Evolutionary conservation across 35 echinoderm and acorn worm genomes (phyloP), one percentile per base, ranked within the genome.

Genomic region (Eucidaris tribuloides): DNA sequence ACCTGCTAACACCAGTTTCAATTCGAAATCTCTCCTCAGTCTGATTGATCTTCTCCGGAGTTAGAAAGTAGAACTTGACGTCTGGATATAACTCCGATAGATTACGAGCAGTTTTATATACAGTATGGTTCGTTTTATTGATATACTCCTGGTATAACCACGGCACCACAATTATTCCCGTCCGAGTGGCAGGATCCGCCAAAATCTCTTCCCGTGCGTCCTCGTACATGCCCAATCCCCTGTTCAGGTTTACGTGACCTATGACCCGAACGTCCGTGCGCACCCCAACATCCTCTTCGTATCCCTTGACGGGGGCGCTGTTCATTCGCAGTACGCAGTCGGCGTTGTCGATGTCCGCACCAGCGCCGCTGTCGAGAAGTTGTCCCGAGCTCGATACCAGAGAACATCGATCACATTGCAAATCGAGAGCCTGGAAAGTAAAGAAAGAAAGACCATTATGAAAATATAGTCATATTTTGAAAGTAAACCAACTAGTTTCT

Each of bases 291-390:
- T 90, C 88, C 42, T 90, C 80, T 60, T 79, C 77, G 32, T 43
- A 90, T 2, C 49, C 63, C 3, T 30, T 54, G 11, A 84, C 80
- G 30, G 88, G 88, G 36, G 88, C 88, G 37, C 65, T 81, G 64
- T 90, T 90, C 88, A 90, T 90, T 62, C 88, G 61, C 18, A 90
- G 63, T 0, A 90, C 88, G 64, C 88, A 90, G 29, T 90, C 88
- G 19, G 80, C 80, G 42, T 80, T 82, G 33, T 90, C 88, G 17
- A 90, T 90, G 43, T 84, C 81, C 0, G 79, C 74, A 20, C 96
- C 96, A 29, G 83, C 71, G 5, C 81, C 85, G 39, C 78, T 81
- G 4, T 88, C 46, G 34, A 99, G 63, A 58, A 99, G 80, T 28
- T 87, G 96, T 31, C 96, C 96, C 42, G 86, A 89, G 56, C 86